Evolutionary conservation across 2,113 vertebrate species (phyloP).

Genomic region (Colius striatus): DNA sequence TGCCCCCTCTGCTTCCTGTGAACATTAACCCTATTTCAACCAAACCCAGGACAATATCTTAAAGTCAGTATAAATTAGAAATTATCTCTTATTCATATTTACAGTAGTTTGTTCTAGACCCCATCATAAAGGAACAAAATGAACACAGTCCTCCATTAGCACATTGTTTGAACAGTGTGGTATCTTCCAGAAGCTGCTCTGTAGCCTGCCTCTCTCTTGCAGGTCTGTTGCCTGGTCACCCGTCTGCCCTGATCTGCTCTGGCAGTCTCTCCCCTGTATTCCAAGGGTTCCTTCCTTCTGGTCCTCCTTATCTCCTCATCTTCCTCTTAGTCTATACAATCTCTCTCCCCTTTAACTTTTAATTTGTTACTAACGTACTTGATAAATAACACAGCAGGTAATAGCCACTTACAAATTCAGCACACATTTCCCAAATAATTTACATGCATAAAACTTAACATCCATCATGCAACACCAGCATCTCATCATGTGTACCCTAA

Average conservation of each 20-base stretch:
- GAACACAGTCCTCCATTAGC: neutral
- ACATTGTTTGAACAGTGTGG: neutral
- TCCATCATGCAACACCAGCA: neutral
- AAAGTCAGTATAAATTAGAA: neutral
- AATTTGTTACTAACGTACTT: neutral
- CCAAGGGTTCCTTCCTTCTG: neutral
- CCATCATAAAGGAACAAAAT: neutral
- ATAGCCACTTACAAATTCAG: neutral
- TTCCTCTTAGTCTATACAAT: neutral
- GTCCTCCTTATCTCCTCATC: neutral
- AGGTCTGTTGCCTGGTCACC: neutral
- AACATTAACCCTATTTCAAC: too few relatives aligned
- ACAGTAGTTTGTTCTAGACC: neutral
- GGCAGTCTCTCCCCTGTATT: neutral
- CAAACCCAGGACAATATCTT: neutral
- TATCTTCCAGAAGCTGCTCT: neutral
- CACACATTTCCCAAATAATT: neutral
- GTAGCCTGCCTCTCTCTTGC: neutral
- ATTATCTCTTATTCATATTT: neutral
- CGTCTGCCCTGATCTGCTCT: neutral
- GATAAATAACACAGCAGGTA: neutral
- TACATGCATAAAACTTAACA: neutral
- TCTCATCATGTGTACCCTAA: rapidly evolving
- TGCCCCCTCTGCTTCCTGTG: too few relatives aligned
- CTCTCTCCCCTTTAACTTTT: neutral